phyloP scores from a whole-genome alignment of 2,113 vertebrate genomes.

The Ancistrus triradiatus region DNA sequence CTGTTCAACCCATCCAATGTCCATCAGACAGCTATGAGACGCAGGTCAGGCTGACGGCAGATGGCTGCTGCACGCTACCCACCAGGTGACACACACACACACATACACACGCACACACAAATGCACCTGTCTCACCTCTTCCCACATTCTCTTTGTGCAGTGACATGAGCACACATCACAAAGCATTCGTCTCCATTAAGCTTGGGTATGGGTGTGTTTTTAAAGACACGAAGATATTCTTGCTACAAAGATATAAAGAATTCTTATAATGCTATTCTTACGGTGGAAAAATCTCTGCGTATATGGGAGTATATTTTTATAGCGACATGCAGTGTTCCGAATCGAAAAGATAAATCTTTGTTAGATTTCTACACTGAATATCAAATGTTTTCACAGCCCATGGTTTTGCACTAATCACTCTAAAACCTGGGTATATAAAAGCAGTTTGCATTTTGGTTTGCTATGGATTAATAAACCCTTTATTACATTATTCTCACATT shows the following conservation, averaged over 20 bases:
- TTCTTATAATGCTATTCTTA: no score
- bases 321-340: no score
- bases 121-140: no score
- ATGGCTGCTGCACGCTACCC: constrained; percentile 86
- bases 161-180: neutral
- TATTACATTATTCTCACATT: no score
- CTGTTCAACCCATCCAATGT: constrained; percentile 80
- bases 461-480: no score
- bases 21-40: constrained; percentile 86
- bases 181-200: neutral
- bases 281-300: no score
- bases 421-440: no score
- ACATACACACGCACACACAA: neutral
- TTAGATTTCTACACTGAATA: neutral
- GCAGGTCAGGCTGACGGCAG: constrained; percentile 81
- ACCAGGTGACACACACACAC: constrained; percentile 70
- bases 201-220: neutral
- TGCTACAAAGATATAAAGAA: neutral
- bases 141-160: neutral
- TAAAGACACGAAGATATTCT: neutral
- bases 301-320: no score
- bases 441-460: no score
- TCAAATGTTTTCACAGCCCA: neutral
- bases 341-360: no score
- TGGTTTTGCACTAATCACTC: no score